phyloP scores from a whole-genome alignment of 1,140 invertebrate species.

The Brachionus rubens region DNA sequence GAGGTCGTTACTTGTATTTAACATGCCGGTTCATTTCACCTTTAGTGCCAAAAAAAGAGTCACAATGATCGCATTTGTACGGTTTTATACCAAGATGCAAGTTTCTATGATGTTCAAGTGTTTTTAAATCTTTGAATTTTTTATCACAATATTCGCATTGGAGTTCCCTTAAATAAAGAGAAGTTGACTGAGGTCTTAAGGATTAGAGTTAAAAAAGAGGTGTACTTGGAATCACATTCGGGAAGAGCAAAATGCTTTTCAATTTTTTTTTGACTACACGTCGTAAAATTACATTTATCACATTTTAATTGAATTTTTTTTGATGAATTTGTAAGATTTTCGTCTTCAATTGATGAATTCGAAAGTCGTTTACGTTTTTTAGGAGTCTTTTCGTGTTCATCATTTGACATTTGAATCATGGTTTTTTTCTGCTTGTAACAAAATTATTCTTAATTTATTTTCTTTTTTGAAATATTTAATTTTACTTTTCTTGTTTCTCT shows the following conservation, averaged over 20 bases:
- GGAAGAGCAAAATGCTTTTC: neutral
- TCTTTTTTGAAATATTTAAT: neutral
- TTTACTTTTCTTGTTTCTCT: neutral
- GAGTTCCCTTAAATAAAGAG: neutral
- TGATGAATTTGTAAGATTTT: neutral
- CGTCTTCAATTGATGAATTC: no score
- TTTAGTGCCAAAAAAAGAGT: slow-evolving; percentile 88
- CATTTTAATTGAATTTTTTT: neutral
- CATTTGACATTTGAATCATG: neutral
- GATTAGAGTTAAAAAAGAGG: neutral
- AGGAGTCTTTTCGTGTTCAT: neutral
- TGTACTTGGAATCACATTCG: slow-evolving; percentile 21
- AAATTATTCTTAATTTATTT: no score
- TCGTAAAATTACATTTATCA: neutral
- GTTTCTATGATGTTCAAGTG: slow-evolving; percentile 18
- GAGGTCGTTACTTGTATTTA: slow-evolving; percentile 63
- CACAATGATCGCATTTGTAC: slow-evolving; percentile 64
- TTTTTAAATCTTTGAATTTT: slow-evolving; percentile 11
- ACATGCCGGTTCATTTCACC: slow-evolving; percentile 89
- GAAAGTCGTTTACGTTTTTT: neutral
- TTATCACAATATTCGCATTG: slow-evolving; percentile 38
- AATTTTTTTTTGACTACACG: neutral
- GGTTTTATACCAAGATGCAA: slow-evolving; percentile 43
- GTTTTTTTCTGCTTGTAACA: no score
- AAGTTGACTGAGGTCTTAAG: no score